These are phyloP conservation scores for Limonius californicus DNA, from an alignment of 1,140 invertebrate genomes.

Conservation along the genomic window DNA sequence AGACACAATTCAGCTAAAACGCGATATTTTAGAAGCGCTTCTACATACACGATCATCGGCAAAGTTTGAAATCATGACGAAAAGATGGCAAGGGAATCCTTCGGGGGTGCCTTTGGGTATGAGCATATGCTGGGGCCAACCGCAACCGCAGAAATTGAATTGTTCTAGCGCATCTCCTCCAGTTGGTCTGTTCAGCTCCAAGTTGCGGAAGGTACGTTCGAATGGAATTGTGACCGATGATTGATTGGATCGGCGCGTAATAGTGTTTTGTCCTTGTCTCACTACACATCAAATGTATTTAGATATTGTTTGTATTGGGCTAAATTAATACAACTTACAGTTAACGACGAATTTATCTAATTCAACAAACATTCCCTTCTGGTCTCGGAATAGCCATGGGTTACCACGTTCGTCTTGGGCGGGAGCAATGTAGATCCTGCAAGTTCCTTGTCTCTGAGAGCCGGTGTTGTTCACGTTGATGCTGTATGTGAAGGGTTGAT, in stretches of 20 bases:
- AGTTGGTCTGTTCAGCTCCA: conserved; percentile 53
- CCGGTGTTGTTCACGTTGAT: conserved; percentile 49
- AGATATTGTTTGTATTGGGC: not conserved
- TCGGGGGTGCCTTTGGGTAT: too few species aligned
- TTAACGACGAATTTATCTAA: conserved; percentile 55
- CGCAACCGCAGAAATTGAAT: too few species aligned
- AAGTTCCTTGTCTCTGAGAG: conserved; percentile 47
- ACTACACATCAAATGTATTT: too few species aligned
- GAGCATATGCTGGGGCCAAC: too few species aligned
- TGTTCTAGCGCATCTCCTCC: conserved; percentile 52
- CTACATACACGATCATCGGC: too few species aligned
- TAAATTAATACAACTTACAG: conserved; percentile 51
- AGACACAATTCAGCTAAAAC: too few species aligned
- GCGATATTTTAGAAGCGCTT: too few species aligned
- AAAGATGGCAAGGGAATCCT: conserved; percentile 67
- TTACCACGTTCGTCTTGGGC: conserved; percentile 54
- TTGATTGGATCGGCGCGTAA: conserved; percentile 53
- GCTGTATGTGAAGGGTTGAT: conserved; percentile 58
- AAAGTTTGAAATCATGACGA: too few species aligned
- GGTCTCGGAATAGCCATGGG: conserved; percentile 50
- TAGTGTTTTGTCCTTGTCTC: conserved; percentile 53
- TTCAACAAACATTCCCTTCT: conserved; percentile 54
- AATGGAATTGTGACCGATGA: conserved; percentile 69
- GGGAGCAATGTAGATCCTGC: conserved; percentile 59
- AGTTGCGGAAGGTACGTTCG: conserved; percentile 64